Conservation (phyloP, 2,113 vertebrate species). For the Sapajus apella region DNA sequence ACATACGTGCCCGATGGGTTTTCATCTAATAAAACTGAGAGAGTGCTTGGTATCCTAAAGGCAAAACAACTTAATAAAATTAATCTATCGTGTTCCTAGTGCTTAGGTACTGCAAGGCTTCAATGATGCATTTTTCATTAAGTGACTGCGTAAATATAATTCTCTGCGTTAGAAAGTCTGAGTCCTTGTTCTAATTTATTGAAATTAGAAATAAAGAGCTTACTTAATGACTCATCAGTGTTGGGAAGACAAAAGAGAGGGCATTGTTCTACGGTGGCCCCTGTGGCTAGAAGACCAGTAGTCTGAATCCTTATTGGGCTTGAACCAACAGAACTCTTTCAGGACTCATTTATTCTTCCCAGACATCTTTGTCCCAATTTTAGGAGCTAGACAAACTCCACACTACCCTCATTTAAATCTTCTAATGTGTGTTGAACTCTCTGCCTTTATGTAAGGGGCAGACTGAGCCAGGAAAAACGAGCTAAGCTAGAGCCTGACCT, state of each 20-base stretch:
- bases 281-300: neutral
- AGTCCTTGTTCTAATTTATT: slow-evolving; percentile 64
- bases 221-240: slow-evolving; percentile 48
- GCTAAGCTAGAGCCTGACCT: neutral
- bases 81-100: slow-evolving; percentile 51
- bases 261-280: neutral
- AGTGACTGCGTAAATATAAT: slow-evolving; percentile 64
- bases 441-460: neutral
- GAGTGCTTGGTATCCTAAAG: slow-evolving; percentile 56
- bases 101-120: slow-evolving; percentile 57
- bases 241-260: slow-evolving; percentile 1
- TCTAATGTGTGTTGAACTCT: neutral
- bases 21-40: slow-evolving; percentile 63
- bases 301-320: neutral
- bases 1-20: slow-evolving; percentile 3
- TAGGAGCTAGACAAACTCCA: neutral
- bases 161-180: slow-evolving; percentile 47
- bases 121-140: slow-evolving; percentile 70
- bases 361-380: neutral
- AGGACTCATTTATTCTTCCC: neutral
- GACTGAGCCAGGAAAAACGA: neutral
- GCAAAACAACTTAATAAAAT: slow-evolving; percentile 73
- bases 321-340: neutral
- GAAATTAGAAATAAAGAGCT: slow-evolving; percentile 55
- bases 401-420: neutral